Evolutionary conservation across 1,140 invertebrate genomes (phyloP), one percentile per base, ranked within the genome.

Genomic region (Hyles euphorbiae): DNA sequence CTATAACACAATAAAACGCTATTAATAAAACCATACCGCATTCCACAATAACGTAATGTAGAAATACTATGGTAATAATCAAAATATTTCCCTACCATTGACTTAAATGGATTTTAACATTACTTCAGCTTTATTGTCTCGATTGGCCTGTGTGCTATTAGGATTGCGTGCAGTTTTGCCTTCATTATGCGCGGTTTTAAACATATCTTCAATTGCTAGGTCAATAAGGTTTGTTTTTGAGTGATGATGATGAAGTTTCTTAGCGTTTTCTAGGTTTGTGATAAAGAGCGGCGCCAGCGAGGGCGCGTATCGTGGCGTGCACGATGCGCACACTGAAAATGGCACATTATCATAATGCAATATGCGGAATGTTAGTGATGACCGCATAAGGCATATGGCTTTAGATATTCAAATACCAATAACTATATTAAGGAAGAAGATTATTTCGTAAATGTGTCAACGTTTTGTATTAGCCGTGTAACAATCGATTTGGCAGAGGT

Each of bases 261-360:
- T 5, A 56, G 22, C n/a, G 10, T 44, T 5, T 56, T 56, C 11
- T 56, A 34, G 34, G 33, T 9, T 34, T 56, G 8, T n/a, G 8
- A 48, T 48, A 36, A 40, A 47, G 46, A 58, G 36, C 62, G 74
- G 76, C 78, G 81, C 72, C 73, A 74, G 63, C 56, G 70, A 73
- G 61, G 71, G 69, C 71, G 75, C 75, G 70, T 72, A 71, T 68
- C 67, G 63, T 53, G 58, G 61, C 61, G 61, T 56, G 61, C 73
- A 76, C 70, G 72, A 76, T 76, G 72, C 69, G 70, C 73, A 70
- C 68, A 72, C 73, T 75, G 69, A 74, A 81, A 83, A 85, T 85
- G 75, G 76, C 75, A 74, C 70, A 85, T 85, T 85, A 85, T 80
- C 74, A 80, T 83, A 80, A 85, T 81, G 75, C 71, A 77, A 71